Evolutionary conservation across 1,140 invertebrate genomes (phyloP), one percentile per base, ranked within the genome.

Genomic region (Ctenoplectra terminalis): DNA sequence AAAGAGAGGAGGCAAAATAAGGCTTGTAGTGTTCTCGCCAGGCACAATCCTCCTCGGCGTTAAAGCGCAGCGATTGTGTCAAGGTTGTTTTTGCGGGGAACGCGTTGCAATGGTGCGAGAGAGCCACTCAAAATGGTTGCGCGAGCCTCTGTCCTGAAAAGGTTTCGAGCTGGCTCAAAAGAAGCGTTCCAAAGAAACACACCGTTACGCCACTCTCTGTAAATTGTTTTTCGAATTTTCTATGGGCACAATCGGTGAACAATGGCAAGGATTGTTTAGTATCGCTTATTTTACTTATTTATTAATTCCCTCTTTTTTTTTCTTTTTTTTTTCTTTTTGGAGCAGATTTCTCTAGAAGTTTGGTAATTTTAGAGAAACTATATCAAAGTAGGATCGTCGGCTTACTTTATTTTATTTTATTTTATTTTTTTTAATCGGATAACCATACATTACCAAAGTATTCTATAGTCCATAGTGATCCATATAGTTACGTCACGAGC

Each of bases 71-170:
- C 83, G 85, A 89, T 88, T 86, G 87, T 88, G 88, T 88, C 88
- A 89, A 89, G 88, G 88, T 87, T 89, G 87, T 86, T 88, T 89
- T 87, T 82, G 87, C 78, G 78, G 77, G 56, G 79, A 54, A 6
- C 43, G n/a, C 54, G 58, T 66, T 86, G 87, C 85, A 82, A n/a
- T 84, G 87, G 82, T 58, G 75, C 17, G 67, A 76, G 78, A 85
- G 85, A 75, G 85, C 73, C 81, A 84, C 87, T 89, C 85, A 87
- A 87, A 89, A 89, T 88, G 88, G 88, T 88, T 69, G 71, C 84
- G 71, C 70, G 81, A 76, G 31, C 84, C 34, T 54, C 63, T 29
- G 78, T 74, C 54, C 64, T 80, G 76, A 76, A 75, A 83, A 84
- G 77, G 71, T 83, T 66, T 79, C 67, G 48, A 60, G 29, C 34